Evolutionary conservation across 2,113 vertebrate genomes (phyloP).

Genomic region (Brienomyrus longianalis): DNA sequence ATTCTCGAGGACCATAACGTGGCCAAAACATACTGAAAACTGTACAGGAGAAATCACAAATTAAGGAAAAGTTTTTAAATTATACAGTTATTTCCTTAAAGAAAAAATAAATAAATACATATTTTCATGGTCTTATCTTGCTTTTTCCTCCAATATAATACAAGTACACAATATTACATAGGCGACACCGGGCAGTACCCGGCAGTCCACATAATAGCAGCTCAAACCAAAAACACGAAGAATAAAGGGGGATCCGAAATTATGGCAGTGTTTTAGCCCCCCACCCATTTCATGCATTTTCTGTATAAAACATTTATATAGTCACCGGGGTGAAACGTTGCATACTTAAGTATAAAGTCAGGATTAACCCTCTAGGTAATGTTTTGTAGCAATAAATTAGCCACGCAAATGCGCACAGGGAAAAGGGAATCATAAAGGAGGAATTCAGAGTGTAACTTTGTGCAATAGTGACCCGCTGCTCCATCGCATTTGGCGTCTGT

Average conservation of each 20-base stretch:
- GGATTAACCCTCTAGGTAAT: neutral
- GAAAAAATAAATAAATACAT: conserved; percentile 69
- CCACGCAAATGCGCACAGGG: neutral
- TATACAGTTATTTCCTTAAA: conserved; percentile 65
- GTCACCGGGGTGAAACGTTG: conserved; percentile 6
- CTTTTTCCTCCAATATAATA: conserved; percentile 60
- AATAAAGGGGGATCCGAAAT: conserved; percentile 19
- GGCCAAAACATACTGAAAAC: conserved; percentile 66
- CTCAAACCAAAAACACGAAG: conserved; percentile 45
- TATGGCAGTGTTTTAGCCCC: neutral
- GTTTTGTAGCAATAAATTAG: conserved; percentile 12
- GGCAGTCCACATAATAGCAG: conserved; percentile 62
- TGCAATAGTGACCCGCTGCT: neutral
- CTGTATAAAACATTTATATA: conserved; percentile 5
- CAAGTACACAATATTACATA: conserved; percentile 77
- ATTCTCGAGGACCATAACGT: conserved; percentile 70
- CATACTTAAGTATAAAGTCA: neutral
- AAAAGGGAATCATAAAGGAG: neutral
- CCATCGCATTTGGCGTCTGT: neutral
- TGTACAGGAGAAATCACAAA: conserved; percentile 59
- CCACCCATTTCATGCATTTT: conserved; percentile 13
- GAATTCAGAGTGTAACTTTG: neutral
- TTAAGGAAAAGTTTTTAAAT: conserved; percentile 65
- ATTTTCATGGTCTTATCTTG: conserved; percentile 40
- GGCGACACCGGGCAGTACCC: conserved; percentile 6